These are phyloP conservation scores for Tonatia bakeri DNA, from an alignment of 2,113 vertebrate species.

Conservation along the genomic window DNA sequence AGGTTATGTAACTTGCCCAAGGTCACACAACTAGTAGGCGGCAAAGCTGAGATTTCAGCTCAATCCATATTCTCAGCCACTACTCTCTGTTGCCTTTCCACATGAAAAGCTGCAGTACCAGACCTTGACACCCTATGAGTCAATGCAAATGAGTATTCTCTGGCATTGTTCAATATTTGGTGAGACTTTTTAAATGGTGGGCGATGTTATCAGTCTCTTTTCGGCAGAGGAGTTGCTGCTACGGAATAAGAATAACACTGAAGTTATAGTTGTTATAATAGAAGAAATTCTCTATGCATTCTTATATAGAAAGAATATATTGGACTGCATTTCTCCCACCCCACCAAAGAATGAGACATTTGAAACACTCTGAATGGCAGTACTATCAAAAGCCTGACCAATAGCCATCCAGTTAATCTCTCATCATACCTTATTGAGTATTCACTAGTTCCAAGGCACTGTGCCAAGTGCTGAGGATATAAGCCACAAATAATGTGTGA, in stretches of 20 bases:
- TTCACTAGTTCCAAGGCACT: background rate
- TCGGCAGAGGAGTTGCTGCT: background rate
- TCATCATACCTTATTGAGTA: background rate
- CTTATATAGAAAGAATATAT: background rate
- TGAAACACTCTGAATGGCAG: background rate
- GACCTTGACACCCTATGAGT: background rate
- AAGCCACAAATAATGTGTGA: background rate
- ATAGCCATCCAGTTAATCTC: no score
- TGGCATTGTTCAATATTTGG: background rate
- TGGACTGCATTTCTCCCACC: background rate
- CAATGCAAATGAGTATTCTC: background rate
- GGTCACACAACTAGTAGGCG: background rate
- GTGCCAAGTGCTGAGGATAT: background rate
- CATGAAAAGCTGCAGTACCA: background rate
- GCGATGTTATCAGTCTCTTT: background rate
- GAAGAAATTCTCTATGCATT: background rate
- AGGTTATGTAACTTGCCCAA: background rate
- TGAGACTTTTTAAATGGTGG: background rate
- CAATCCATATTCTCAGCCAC: background rate
- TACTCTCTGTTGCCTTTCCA: background rate
- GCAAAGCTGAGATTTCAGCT: slow-evolving; percentile 11
- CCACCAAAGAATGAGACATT: background rate
- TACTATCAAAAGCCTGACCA: background rate
- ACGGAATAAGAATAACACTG: background rate
- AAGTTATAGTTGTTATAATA: background rate